phyloP scores from a whole-genome alignment of 2,113 vertebrate genomes.

The Pseudorectes ferrugineus region DNA sequence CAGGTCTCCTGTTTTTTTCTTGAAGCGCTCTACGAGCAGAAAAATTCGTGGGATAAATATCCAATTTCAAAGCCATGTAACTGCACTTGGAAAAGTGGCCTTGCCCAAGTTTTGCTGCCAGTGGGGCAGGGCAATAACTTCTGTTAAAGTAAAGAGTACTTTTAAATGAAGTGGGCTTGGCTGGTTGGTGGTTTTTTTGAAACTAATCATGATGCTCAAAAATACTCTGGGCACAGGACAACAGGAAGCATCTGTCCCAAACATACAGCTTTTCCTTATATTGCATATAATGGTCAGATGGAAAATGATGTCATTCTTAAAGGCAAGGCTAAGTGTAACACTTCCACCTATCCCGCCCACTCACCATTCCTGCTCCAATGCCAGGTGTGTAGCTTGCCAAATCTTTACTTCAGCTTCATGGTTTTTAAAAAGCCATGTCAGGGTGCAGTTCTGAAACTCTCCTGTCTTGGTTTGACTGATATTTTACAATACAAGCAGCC shows the following conservation, averaged over 20 bases:
- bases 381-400: neutral
- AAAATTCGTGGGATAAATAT: neutral
- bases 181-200: neutral
- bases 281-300: neutral
- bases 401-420: neutral
- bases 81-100: neutral
- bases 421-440: neutral
- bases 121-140: neutral
- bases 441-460: neutral
- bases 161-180: neutral
- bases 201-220: neutral
- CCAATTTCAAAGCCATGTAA: neutral
- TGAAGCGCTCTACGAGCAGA: neutral
- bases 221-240: neutral
- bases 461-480: neutral
- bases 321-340: constrained; percentile 9
- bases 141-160: neutral
- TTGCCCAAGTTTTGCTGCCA: neutral
- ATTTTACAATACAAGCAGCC: neutral
- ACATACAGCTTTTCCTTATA: neutral
- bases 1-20: neutral
- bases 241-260: neutral
- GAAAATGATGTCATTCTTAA: neutral
- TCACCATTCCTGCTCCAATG: neutral
- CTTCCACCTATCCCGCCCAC: neutral